Conservation (phyloP, 2,888 invertebrate genomes). For the Andrena marginata region DNA sequence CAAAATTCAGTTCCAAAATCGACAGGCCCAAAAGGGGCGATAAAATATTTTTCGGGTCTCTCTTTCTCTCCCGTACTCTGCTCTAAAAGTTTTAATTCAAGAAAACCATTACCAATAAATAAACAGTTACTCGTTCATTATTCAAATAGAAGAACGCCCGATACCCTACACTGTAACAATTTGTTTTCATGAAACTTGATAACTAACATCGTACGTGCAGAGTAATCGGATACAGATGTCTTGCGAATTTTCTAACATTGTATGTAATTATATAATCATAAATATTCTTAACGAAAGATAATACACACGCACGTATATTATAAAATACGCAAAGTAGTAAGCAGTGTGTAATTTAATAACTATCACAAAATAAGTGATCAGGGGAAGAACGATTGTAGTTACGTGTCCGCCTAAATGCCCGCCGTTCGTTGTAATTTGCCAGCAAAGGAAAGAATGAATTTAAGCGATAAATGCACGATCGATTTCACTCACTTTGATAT, state of each 20-base stretch:
- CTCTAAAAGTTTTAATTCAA: not conserved
- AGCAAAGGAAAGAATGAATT: slow-evolving; percentile 20
- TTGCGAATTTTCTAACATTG: not conserved
- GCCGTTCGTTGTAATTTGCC: not conserved
- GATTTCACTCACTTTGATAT: slow-evolving; percentile 76
- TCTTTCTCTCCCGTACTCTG: not conserved
- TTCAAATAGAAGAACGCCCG: not conserved
- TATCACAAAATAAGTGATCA: slow-evolving; percentile 2
- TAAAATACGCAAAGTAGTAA: not conserved
- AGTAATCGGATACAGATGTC: not conserved
- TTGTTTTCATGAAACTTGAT: not conserved
- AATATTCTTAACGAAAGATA: not conserved
- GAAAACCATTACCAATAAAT: not conserved
- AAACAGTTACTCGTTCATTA: not conserved
- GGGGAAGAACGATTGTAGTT: not conserved
- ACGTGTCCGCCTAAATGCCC: not conserved
- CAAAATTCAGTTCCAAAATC: no score
- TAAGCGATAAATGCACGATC: not conserved
- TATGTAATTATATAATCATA: not conserved
- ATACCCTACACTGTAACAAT: not conserved
- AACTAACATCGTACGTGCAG: not conserved
- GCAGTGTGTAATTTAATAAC: not conserved
- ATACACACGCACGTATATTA: not conserved
- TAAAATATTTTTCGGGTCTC: no score
- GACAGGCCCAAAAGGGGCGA: no score